Evolutionary conservation across 1,140 invertebrate genomes (phyloP).

Genomic region (Drosophila sproati): DNA sequence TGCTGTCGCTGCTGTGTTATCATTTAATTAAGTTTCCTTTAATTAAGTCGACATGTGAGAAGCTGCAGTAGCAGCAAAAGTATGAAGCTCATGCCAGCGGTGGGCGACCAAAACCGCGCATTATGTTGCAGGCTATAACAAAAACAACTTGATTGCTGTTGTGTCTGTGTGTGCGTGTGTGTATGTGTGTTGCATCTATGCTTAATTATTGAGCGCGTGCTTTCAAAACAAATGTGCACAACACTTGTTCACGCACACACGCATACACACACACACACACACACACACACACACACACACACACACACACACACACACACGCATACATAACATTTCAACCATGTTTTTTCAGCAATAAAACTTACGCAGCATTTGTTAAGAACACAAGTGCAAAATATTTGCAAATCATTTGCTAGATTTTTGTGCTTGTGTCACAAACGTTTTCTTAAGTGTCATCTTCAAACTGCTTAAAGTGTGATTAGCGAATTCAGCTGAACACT

Average conservation of each 20-base stretch:
- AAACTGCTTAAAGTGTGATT: conserved; percentile 3
- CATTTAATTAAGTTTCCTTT: conserved; percentile 83
- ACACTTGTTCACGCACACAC: neutral
- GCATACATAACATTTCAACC: conserved; percentile 14
- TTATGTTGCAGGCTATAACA: conserved; percentile 55
- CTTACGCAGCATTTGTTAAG: conserved; percentile 24
- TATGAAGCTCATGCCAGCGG: conserved; percentile 23
- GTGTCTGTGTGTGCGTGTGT: conserved; percentile 1
- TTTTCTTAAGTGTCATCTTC: conserved; percentile 26
- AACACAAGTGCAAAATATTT: conserved; percentile 41
- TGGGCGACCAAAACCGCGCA: conserved; percentile 40
- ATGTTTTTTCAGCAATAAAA: conserved; percentile 19
- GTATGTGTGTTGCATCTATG: conserved; percentile 55
- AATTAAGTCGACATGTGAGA: conserved; percentile 72
- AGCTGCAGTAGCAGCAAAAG: conserved; percentile 41
- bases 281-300: conserved; percentile 19
- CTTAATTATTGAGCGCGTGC: conserved; percentile 64
- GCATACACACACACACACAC: neutral
- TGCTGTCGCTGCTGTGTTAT: conserved; percentile 60
- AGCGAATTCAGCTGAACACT: neutral
- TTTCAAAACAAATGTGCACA: conserved; percentile 49
- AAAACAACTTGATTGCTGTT: conserved; percentile 14
- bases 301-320: neutral
- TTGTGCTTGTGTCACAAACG: conserved; percentile 19
- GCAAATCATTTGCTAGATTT: conserved; percentile 48